Base-by-base conservation (phyloP, 2,113 vertebrate species). In the Vombatus ursinus region DNA sequence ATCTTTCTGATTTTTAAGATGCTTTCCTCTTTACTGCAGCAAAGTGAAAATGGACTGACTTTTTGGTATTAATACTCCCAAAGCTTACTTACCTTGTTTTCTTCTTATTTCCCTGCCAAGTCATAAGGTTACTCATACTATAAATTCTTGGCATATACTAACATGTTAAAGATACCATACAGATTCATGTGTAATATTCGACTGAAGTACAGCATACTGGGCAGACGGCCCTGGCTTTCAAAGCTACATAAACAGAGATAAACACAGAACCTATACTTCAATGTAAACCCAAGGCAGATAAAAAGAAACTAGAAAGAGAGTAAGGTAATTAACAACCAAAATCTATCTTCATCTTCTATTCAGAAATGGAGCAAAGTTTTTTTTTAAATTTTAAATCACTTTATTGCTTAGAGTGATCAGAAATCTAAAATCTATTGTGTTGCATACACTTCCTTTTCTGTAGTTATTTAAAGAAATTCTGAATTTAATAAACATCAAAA, bases 291-390 rank as follows among this genome's bases (percentile, higher is more conserved):
- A 37, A 84, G 93, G 93, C n/a, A 94, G 77, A 44, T 92, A 68
- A 94, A 93, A 84, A 94, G 7, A 93, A 61, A 89, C 61, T 26
- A 52, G 90, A 94, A 31, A 50, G 54, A 51, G 54, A 93, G 37
- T 49, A 93, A 2, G 48, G 50, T 54, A 94, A 48, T 90, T 89
- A 52, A 90, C 9, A 77, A 52, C 89, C 16, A 92, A 23, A 3
- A 24, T 25, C 51, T 94, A 26, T 50, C 9, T 94, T 96, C 44
- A 96, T 24, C 94, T 96, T n/a, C 77, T 96, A 92, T 12, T 96
- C 50, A 91, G 37, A 50, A 92, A 90, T 11, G 91, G 48, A 51
- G 90, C 28, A 91, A 54, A 10, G 49, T 50, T 2, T 48, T 26
- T 54, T 68, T 68, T 68, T 6, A 37, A n/a, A 44, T 61, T 96